Evolutionary conservation across 2,113 vertebrate genomes (phyloP).

Genomic region (Cavia aperea): DNA sequence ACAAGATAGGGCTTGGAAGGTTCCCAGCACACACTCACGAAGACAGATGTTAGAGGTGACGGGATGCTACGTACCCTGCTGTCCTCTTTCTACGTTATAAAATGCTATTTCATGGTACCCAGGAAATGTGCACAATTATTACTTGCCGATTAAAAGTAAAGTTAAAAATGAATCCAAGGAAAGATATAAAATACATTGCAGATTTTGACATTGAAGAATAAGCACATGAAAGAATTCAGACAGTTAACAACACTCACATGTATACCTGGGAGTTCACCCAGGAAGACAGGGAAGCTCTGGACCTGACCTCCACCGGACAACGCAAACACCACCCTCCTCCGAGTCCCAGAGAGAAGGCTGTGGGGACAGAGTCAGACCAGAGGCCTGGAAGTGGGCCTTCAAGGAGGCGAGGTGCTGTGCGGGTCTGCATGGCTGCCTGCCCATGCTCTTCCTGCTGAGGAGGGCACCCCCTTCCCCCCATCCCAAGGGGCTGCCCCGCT

Average conservation of each 20-base stretch:
- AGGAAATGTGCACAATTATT: neutral
- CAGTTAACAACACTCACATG: rapidly evolving
- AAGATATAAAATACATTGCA: neutral
- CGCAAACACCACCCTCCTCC: neutral
- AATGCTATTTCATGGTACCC: neutral
- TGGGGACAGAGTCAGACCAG: neutral
- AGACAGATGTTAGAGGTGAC: neutral
- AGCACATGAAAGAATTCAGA: neutral
- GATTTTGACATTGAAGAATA: neutral
- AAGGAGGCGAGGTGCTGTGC: neutral
- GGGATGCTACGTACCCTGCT: neutral
- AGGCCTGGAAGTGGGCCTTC: neutral
- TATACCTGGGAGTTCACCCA: too few species aligned
- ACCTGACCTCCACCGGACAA: neutral
- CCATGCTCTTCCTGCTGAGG: neutral
- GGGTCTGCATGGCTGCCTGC: neutral
- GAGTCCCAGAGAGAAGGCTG: neutral
- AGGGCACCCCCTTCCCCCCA: rapidly evolving
- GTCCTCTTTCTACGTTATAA: too few species aligned
- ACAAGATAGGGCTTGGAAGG: too few species aligned
- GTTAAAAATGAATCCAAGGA: neutral
- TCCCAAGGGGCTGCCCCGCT: neutral
- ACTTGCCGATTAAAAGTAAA: neutral
- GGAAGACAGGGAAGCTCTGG: neutral
- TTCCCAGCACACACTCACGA: neutral